phyloP scores from a whole-genome alignment of 2,888 invertebrate species.

The Poecilobothrus nobilitatus region DNA sequence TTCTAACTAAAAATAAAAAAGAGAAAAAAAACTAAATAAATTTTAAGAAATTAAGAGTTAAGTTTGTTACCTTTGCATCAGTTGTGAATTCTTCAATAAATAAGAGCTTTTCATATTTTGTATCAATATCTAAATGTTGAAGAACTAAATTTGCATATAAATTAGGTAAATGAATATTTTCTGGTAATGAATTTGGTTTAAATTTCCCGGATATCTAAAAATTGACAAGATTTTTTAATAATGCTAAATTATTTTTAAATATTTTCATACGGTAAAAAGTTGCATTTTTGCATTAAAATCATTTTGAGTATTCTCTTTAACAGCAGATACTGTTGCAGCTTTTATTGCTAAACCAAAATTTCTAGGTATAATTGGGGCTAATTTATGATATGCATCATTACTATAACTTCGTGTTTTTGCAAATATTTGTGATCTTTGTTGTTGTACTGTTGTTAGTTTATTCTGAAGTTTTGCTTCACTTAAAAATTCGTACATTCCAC shows the following conservation, averaged over 20 bases:
- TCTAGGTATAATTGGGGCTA: constrained; percentile 75
- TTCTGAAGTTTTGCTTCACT: constrained; percentile 40
- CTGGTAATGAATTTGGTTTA: constrained; percentile 45
- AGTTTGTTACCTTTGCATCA: constrained; percentile 36
- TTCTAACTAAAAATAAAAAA: constrained; percentile 36
- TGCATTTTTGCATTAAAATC: constrained; percentile 63
- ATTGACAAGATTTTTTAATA: constrained; percentile 7
- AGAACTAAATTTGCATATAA: constrained; percentile 56
- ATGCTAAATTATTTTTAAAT: neutral
- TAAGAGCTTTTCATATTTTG: constrained; percentile 51
- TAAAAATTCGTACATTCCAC: constrained; percentile 46
- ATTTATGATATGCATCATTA: constrained; percentile 52
- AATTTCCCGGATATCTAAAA: constrained; percentile 52
- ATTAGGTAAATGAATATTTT: constrained; percentile 46
- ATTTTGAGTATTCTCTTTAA: constrained; percentile 58
- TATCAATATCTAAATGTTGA: constrained; percentile 54
- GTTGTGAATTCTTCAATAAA: constrained; percentile 51
- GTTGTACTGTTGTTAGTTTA: constrained; percentile 27
- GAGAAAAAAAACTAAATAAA: neutral
- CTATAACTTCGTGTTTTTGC: constrained; percentile 27
- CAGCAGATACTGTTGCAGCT: constrained; percentile 59
- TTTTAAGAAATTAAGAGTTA: neutral
- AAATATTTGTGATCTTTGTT: constrained; percentile 21
- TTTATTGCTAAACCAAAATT: constrained; percentile 67
- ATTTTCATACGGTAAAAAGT: constrained; percentile 50